Percentiles rank a stretch among this genome's conserved stretches.
Conservation (phyloP, 2,113 vertebrate genomes). For the Leptodactylus fuscus region DNA sequence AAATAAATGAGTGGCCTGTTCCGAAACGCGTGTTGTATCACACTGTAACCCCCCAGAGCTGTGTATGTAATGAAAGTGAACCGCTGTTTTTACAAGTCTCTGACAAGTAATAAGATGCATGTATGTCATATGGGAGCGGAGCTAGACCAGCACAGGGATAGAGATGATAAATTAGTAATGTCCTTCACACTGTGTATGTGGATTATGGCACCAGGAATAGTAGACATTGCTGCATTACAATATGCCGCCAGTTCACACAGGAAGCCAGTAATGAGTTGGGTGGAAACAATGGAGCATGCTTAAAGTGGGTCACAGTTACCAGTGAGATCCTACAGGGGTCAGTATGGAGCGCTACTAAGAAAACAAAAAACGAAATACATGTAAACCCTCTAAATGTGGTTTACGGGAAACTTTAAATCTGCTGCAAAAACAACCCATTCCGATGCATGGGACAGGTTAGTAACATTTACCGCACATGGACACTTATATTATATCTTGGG, state of each 20-base stretch:
- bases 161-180: conserved; percentile 39
- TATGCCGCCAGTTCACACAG: not conserved
- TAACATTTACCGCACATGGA: too few species aligned
- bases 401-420: too few species aligned
- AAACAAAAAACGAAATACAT: too few species aligned
- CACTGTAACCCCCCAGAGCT: conserved; percentile 17
- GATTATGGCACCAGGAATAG: not conserved
- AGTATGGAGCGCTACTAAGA: not conserved
- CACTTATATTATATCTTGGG: too few species aligned
- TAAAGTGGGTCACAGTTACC: not conserved
- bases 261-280: not conserved
- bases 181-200: conserved; percentile 10
- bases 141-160: conserved; percentile 11
- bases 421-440: too few species aligned
- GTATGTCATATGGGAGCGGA: conserved; percentile 5
- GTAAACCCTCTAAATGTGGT: too few species aligned
- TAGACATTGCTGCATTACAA: not conserved
- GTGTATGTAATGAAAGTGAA: conserved; percentile 20
- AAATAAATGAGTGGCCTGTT: conserved; percentile 39
- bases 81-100: conserved; percentile 26
- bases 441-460: too few species aligned
- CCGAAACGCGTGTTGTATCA: not conserved
- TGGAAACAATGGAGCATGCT: not conserved
- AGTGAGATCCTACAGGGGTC: not conserved
- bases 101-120: conserved; percentile 37